Evolutionary conservation across 2,888 invertebrate genomes (phyloP), one percentile per base, ranked within the genome.

Genomic region (Muscina levida): DNA sequence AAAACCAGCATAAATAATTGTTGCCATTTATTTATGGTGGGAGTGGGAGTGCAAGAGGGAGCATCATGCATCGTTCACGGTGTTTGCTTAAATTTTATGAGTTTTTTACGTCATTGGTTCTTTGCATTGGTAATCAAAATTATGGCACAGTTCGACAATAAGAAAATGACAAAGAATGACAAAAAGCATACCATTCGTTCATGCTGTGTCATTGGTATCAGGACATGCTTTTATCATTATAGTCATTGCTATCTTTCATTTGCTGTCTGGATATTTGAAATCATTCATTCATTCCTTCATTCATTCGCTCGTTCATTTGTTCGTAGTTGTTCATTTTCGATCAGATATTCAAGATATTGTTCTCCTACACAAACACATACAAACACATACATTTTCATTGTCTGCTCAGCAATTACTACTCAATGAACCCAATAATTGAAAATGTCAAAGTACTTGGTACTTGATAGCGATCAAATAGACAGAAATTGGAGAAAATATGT

Each of bases 361-460:
- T n/a, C 19, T 22, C 22, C 22, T 2, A 51, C 22, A 10, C 22
- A 13, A 2, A 22, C 19, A 22, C 51, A 22, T 6, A 22, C 19
- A 51, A 31, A 8, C 31, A 31, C 19, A n/a, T 51, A 22, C 51
- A 51, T 51, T 51, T 19, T 22, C 19, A 19, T 51, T 51, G n/a
- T 22, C 22, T 15, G 51, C 22, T 19, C 51, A 51, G 48, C 48
- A 74, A 72, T 75, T 75, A 71, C 74, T 59, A 53, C 59, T 72
- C 74, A 79, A 75, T 79, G 79, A 75, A 71, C 44, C 66, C 17
- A 59, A 67, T 79, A 79, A 79, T 79, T 72, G 75, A 68, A 74
- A 62, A 67, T 44, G 67, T 44, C 42, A 71, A 79, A 66, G 11
- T 19, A 68, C 39, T 70, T 44, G 46, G 3, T 46, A 24, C 2